Evolutionary conservation across 2,888 invertebrate species (phyloP).

Genomic region (Macroteleia sp.): DNA sequence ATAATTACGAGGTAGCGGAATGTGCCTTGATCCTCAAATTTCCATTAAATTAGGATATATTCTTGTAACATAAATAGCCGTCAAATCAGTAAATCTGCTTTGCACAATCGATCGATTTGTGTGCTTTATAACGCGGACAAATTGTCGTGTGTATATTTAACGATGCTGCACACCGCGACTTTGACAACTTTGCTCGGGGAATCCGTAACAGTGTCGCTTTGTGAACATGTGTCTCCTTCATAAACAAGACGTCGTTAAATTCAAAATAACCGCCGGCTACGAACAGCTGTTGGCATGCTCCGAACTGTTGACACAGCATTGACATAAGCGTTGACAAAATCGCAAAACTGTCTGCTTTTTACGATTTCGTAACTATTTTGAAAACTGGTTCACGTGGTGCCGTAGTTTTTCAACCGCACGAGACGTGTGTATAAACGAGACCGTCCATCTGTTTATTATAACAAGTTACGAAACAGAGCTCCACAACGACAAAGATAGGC

Average conservation of each 20-base stretch:
- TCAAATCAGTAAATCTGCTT: conserved; percentile 29
- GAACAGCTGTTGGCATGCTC: conserved; percentile 80
- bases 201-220: conserved; percentile 46
- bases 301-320: conserved; percentile 81
- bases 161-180: conserved; percentile 21
- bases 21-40: conserved; percentile 44
- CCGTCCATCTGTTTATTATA: conserved; percentile 40
- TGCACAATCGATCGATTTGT: conserved; percentile 31
- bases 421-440: conserved; percentile 29
- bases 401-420: too few species aligned
- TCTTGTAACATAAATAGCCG: conserved; percentile 25
- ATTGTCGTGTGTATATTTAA: conserved; percentile 31
- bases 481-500: conserved; percentile 20
- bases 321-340: conserved; percentile 80
- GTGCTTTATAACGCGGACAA: conserved; percentile 18
- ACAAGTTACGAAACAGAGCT: conserved; percentile 45
- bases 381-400: too few species aligned
- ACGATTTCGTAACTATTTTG: too few species aligned
- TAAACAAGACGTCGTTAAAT: conserved; percentile 81
- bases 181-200: conserved; percentile 34
- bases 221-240: conserved; percentile 65
- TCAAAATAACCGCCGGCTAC: conserved; percentile 79
- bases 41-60: conserved; percentile 55
- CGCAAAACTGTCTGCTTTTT: too few species aligned
- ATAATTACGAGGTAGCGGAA: conserved; percentile 69